Conservation (phyloP, 2,113 vertebrate species). For the Hippocampus mohnikei region DNA sequence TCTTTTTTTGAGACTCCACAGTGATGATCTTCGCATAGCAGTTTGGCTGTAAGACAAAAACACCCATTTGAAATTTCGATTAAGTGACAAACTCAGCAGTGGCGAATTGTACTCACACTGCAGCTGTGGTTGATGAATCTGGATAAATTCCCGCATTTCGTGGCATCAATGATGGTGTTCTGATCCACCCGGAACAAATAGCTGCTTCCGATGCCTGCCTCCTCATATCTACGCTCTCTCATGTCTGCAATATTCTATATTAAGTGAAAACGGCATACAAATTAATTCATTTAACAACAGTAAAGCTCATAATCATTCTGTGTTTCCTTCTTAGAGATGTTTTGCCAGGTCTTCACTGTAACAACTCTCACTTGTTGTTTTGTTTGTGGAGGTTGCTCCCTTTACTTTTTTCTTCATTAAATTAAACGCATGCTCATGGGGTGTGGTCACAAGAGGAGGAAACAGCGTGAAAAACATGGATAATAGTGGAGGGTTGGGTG, state of each 20-base stretch:
- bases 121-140: conserved; percentile 99
- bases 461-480: not conserved
- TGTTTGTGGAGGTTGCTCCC: no score
- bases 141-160: conserved; percentile 91
- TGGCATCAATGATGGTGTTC: conserved; percentile 96
- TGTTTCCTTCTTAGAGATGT: no score
- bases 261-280: conserved; percentile 13
- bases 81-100: not conserved
- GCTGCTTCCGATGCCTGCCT: conserved; percentile 95
- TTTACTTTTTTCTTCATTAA: not conserved
- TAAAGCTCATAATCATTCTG: not conserved
- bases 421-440: not conserved
- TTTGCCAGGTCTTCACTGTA: not conserved
- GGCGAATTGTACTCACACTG: conserved; percentile 78
- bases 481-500: not conserved
- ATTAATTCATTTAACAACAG: not conserved
- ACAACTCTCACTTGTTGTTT: no score
- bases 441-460: not conserved
- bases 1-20: conserved; percentile 96
- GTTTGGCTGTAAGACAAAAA: conserved; percentile 82
- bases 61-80: not conserved
- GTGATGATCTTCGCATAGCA: conserved; percentile 98
- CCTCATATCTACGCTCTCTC: conserved; percentile 91
- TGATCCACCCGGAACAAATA: conserved; percentile 96
- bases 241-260: conserved; percentile 91